These are phyloP conservation scores for Dasypus novemcinctus DNA, from an alignment of 2,113 vertebrate genomes.

Conservation along the genomic window DNA sequence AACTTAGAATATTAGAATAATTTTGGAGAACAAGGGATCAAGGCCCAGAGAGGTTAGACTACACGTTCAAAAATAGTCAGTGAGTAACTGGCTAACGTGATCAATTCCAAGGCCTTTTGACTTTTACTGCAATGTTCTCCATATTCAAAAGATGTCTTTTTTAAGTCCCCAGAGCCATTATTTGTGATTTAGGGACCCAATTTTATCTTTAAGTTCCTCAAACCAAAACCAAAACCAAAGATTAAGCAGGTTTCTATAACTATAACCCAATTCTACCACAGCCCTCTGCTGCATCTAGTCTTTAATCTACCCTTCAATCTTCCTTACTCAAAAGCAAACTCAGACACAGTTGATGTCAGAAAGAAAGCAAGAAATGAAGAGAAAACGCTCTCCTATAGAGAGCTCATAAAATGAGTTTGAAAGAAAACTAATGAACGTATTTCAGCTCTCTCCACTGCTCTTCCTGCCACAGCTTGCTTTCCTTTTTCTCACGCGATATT, in stretches of 20 bases:
- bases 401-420: neutral
- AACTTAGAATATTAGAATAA: neutral
- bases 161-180: neutral
- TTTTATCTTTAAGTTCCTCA: neutral
- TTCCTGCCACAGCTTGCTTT: constrained; percentile 29
- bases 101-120: neutral
- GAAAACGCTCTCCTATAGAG: neutral
- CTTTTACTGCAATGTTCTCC: neutral
- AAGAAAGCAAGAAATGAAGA: neutral
- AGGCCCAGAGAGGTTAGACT: neutral
- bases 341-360: neutral
- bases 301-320: neutral
- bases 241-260: neutral
- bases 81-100: neutral
- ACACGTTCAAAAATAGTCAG: neutral
- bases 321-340: neutral
- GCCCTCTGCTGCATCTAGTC: neutral
- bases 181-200: constrained; percentile 15
- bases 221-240: constrained; percentile 14
- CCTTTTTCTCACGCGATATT: neutral
- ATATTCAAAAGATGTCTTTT: neutral
- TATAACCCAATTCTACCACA: neutral
- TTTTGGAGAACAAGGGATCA: neutral
- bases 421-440: constrained; percentile 2
- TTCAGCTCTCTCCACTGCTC: neutral